Conservation (phyloP, 1,140 invertebrate genomes). For the Brachionus sp. region DNA sequence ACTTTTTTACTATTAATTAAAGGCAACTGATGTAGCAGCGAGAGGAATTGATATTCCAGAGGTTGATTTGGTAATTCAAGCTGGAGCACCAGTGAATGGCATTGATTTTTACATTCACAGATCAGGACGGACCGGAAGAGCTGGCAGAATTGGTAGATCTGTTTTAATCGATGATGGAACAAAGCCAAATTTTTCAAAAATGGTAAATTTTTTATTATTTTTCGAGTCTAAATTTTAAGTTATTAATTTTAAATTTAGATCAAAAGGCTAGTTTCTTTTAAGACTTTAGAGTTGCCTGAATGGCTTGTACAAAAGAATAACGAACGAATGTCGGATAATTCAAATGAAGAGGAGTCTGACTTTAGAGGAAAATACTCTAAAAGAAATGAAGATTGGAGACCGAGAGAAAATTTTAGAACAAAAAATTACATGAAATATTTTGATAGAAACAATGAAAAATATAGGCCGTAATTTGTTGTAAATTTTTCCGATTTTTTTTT, state of each 20-base stretch:
- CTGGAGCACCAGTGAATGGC: slow-evolving; percentile 50
- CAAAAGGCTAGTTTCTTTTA: background rate
- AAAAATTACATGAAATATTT: background rate
- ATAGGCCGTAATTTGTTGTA: background rate
- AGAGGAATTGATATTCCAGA: slow-evolving; percentile 59
- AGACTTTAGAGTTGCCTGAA: background rate
- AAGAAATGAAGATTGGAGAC: background rate
- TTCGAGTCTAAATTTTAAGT: background rate
- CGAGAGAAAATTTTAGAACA: background rate
- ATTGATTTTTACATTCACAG: slow-evolving; percentile 55
- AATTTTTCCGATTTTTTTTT: background rate
- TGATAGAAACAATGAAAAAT: background rate
- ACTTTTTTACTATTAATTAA: slow-evolving; percentile 49
- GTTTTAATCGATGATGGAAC: slow-evolving; percentile 20
- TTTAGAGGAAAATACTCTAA: background rate
- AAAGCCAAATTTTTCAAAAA: background rate
- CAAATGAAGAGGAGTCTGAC: background rate
- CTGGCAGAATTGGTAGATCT: slow-evolving; percentile 52
- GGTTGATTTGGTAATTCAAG: slow-evolving; percentile 74
- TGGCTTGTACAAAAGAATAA: background rate
- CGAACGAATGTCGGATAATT: background rate
- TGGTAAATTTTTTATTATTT: background rate
- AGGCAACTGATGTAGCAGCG: slow-evolving; percentile 63
- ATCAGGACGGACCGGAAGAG: slow-evolving; percentile 57
- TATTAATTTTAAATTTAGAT: background rate